Percentiles rank a stretch among this genome's conserved stretches.
Evolutionary conservation across 2,888 invertebrate species (phyloP).

Genomic region (Drosophila quinaria): DNA sequence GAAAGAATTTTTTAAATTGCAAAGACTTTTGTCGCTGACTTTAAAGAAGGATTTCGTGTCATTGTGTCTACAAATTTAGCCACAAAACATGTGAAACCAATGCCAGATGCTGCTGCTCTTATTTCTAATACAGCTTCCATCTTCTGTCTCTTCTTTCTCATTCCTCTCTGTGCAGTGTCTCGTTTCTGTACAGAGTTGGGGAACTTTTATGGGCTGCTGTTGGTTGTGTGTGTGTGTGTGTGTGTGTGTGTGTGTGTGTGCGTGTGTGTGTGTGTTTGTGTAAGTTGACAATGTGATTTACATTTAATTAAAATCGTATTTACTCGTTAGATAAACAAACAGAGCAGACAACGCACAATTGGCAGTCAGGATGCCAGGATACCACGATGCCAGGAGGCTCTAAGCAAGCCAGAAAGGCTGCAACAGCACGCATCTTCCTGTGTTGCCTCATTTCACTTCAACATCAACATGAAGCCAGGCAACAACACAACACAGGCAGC

Average conservation of each 20-base stretch:
- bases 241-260: constrained; percentile 4
- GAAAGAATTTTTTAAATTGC: not conserved
- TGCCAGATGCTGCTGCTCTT: constrained; percentile 46
- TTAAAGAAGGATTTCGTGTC: constrained; percentile 35
- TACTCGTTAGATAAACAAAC: constrained; percentile 79
- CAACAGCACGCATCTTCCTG: constrained; percentile 15
- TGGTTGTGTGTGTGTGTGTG: constrained; percentile 3
- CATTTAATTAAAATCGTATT: constrained; percentile 82
- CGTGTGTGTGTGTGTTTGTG: constrained; percentile 28
- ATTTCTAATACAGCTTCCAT: constrained; percentile 7
- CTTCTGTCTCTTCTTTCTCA: too few species aligned
- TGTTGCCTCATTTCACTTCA: constrained; percentile 39
- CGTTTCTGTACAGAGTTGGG: constrained; percentile 9
- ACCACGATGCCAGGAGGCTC: not conserved
- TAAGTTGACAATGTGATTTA: constrained; percentile 80
- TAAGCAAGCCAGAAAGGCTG: constrained; percentile 13
- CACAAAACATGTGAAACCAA: constrained; percentile 48
- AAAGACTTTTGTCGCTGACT: constrained; percentile 1
- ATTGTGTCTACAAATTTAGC: constrained; percentile 30
- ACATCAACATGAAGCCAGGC: not conserved
- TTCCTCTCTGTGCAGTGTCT: not conserved
- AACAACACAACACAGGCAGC: not conserved
- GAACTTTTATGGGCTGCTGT: constrained; percentile 41
- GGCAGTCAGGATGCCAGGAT: constrained; percentile 19
- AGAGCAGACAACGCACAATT: constrained; percentile 42